Evolutionary conservation across 2,113 vertebrate genomes (phyloP).

Genomic region (Danionella cerebrum): DNA sequence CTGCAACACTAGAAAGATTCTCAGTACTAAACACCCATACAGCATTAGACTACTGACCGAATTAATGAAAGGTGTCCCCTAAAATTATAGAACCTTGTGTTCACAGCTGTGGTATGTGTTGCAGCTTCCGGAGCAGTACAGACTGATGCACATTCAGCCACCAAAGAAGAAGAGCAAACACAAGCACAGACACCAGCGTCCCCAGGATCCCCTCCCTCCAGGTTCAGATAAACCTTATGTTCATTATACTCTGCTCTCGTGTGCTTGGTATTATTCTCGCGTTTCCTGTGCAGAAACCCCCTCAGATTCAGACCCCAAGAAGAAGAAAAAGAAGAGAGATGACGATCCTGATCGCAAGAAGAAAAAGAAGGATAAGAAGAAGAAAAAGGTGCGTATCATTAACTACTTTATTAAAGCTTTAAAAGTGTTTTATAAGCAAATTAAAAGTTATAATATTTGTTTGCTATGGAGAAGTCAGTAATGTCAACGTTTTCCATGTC

Average conservation of each 20-base stretch:
- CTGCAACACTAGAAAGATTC: too few species aligned
- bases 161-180: conserved; percentile 98
- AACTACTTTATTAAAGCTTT: background rate
- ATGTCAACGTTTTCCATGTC: too few species aligned
- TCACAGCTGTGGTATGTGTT: background rate
- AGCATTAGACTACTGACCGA: too few species aligned
- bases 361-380: conserved; percentile 99
- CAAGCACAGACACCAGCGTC: conserved; percentile 89
- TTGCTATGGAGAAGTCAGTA: too few species aligned
- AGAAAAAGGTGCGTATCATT: conserved; percentile 98
- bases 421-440: too few species aligned
- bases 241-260: too few species aligned
- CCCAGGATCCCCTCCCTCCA: conserved; percentile 88
- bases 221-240: too few species aligned
- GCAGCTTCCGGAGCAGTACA: conserved; percentile 92
- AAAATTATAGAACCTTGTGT: background rate
- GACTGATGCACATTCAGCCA: conserved; percentile 95
- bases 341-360: conserved; percentile 93
- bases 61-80: too few species aligned
- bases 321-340: conserved; percentile 98
- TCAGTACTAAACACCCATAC: too few species aligned
- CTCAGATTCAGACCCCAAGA: conserved; percentile 95
- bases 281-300: conserved; percentile 75
- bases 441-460: too few species aligned
- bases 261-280: too few species aligned